These are phyloP conservation scores for Heliangelus exortis DNA, from an alignment of 2,797 vertebrate species.

Conservation along the genomic window DNA sequence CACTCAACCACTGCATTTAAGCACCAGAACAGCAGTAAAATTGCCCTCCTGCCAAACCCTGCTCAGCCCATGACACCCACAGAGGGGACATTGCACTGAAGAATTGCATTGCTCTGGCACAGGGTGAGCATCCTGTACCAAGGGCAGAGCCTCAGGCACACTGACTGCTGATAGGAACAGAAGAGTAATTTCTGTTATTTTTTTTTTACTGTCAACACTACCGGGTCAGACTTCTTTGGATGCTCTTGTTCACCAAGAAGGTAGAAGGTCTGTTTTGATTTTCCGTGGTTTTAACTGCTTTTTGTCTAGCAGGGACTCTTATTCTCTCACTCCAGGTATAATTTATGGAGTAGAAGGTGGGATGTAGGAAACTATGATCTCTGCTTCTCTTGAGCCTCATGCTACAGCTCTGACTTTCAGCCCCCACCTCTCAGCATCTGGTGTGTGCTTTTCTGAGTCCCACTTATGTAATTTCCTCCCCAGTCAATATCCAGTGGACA, in stretches of 20 bases:
- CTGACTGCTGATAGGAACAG: not conserved
- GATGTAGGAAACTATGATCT: not conserved
- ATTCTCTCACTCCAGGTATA: not conserved
- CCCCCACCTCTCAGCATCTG: not conserved
- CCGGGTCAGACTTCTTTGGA: not conserved
- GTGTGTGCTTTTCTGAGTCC: not conserved
- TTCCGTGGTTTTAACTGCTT: not conserved
- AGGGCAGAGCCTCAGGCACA: not conserved
- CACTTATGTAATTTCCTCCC: not conserved
- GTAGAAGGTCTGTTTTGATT: not conserved
- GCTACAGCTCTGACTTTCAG: slow-evolving; percentile 9
- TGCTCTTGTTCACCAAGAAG: not conserved
- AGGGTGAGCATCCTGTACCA: not conserved
- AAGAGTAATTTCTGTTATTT: not conserved
- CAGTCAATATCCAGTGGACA: not conserved
- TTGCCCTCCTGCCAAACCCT: not conserved
- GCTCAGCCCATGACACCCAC: not conserved
- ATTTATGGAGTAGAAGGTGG: not conserved
- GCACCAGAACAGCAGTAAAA: not conserved
- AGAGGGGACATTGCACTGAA: not conserved
- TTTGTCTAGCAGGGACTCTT: not conserved
- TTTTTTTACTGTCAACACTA: not conserved
- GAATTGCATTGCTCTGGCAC: not conserved
- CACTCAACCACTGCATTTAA: not conserved
- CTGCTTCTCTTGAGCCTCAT: not conserved